phyloP scores from a whole-genome alignment of 2,113 vertebrate species.

The Sorex araneus region DNA sequence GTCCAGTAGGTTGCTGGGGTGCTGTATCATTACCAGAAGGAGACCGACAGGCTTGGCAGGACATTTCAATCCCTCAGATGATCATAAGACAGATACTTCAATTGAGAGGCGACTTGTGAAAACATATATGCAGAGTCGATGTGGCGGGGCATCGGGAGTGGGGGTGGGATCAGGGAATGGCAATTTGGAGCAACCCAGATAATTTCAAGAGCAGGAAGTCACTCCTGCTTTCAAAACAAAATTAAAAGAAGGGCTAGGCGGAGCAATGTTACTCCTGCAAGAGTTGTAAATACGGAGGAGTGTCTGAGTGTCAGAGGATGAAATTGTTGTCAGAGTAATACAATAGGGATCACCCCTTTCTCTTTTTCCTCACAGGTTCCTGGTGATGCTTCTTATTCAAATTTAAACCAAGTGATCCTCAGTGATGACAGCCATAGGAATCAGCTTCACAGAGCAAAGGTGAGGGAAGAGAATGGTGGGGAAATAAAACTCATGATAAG shows the following conservation, averaged over 20 bases:
- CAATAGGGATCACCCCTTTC: neutral
- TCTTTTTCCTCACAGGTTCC: neutral
- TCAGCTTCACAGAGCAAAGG: neutral
- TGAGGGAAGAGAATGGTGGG: neutral
- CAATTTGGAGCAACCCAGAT: neutral
- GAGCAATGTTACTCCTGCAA: neutral
- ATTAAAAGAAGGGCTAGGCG: neutral
- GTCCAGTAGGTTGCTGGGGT: neutral
- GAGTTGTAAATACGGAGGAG: neutral
- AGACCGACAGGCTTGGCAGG: neutral
- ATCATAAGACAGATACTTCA: neutral
- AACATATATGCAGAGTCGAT: neutral
- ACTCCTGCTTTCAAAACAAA: constrained; percentile 3
- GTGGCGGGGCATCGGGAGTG: neutral
- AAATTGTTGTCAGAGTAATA: neutral
- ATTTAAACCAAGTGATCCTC: neutral
- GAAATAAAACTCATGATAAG: neutral
- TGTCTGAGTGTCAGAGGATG: neutral
- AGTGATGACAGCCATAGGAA: neutral
- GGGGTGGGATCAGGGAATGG: too few species aligned
- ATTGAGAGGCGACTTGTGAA: neutral
- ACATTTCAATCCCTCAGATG: neutral
- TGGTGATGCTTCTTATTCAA: neutral
- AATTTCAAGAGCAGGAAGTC: neutral
- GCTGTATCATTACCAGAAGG: neutral